Base-by-base conservation (phyloP, 2,888 invertebrate genomes). In the Brachyptera risi region DNA sequence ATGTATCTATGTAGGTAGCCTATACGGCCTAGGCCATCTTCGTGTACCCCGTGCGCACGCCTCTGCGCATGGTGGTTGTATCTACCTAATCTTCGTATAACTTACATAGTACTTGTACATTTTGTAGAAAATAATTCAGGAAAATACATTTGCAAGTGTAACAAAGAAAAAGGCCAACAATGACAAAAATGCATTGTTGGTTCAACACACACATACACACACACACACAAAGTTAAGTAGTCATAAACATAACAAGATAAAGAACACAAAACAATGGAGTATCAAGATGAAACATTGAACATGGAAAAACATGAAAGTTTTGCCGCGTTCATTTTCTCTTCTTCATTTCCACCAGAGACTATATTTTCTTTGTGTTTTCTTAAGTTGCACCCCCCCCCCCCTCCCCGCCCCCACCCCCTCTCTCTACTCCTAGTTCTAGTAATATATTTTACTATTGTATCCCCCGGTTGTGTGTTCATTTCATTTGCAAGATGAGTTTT, bases 331-430 rank as follows among this genome's bases (percentile, higher is more conserved):
- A 23, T 24, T 47, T 47, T 47, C 35, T 35, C 37, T 58, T 58
- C 56, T 58, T 61, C 61, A 58, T 61, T 58, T 57, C 61, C 60
- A 61, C 60, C 35, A 61, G 60, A 61, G 60, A 61, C 56, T 31
- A 21, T 47, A 47, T 37, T 54, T 58, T 61, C 61, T 61, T 61
- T 61, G 61, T 61, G 56, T 42, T 19, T 49, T 50, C 57, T 58
- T 50, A 61, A 38, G 58, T 61, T 61, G 49, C 61, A 49, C 19
- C 26, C 51, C 1, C 3, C 4, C 54, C 3, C 17, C 17, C 44
- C 44, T 5, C 40, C n/a, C n/a, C n/a, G 49, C 61, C 57, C 19
- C 26, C 51, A 4, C 3, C 4, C 54, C 3, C 17, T 11, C 40
- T 5, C 40, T 40, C 35, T 4, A 35, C 26, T n/a, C 47, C 24